These are phyloP conservation scores for Exocentrus adspersus DNA, from an alignment of 2,888 invertebrate species.

Conservation along the genomic window DNA sequence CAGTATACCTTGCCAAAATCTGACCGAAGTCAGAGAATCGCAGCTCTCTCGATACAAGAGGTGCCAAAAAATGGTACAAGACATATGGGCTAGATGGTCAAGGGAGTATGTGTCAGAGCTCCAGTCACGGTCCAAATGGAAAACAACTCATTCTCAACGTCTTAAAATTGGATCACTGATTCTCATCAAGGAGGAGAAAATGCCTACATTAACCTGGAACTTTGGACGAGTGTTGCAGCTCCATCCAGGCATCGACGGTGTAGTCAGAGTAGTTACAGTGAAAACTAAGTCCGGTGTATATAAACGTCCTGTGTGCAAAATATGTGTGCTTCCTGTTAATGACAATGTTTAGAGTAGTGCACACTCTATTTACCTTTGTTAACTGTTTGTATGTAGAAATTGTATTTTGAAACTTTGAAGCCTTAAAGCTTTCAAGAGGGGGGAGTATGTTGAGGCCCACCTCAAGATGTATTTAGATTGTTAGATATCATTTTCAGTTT, in stretches of 20 bases:
- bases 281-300: not conserved
- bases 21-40: too few relatives aligned
- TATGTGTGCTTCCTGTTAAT: not conserved
- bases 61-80: too few relatives aligned
- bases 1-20: too few relatives aligned
- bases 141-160: not conserved
- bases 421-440: slow-evolving; percentile 14
- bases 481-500: too few relatives aligned
- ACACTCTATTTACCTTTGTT: too few relatives aligned
- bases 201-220: not conserved
- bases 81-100: too few relatives aligned
- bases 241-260: not conserved
- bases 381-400: too few relatives aligned
- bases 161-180: not conserved
- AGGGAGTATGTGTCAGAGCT: too few relatives aligned
- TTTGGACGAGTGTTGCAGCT: not conserved
- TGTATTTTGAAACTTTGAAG: too few relatives aligned
- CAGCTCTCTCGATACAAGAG: too few relatives aligned
- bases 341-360: too few relatives aligned
- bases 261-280: not conserved
- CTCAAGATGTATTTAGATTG: too few relatives aligned
- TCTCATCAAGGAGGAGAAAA: not conserved
- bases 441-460: slow-evolving; percentile 10
- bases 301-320: not conserved
- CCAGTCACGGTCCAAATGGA: not conserved